Evolutionary conservation across 2,797 vertebrate species (phyloP).

Genomic region (Geotria australis): DNA sequence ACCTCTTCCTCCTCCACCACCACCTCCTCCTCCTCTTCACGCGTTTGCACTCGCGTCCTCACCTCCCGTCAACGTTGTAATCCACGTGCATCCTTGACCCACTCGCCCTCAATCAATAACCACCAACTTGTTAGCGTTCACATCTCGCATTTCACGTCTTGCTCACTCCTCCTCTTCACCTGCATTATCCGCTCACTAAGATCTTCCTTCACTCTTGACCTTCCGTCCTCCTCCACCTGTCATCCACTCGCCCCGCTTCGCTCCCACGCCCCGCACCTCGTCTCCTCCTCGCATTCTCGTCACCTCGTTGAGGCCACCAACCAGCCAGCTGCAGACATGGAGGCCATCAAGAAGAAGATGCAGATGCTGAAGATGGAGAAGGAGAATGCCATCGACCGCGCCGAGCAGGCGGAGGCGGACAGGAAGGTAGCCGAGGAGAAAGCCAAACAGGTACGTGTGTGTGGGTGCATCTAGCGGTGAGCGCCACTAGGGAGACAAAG

Average conservation of each 20-base stretch:
- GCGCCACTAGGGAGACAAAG: not conserved
- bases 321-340: constrained; percentile 23
- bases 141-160: not conserved
- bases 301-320: not conserved
- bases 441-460: constrained; percentile 27
- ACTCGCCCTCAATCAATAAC: not conserved
- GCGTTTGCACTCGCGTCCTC: not conserved
- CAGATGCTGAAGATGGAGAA: constrained; percentile 91
- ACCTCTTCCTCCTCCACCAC: not conserved
- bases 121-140: not conserved
- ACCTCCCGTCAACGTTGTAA: not conserved
- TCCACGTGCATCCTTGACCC: no score
- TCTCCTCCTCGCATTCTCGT: no score
- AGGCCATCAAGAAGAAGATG: constrained; percentile 98
- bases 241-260: no score
- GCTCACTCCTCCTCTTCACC: not conserved
- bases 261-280: no score
- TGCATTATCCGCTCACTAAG: not conserved
- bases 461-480: not conserved
- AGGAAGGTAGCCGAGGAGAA: constrained; percentile 60
- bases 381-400: constrained; percentile 69
- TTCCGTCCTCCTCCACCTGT: not conserved
- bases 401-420: constrained; percentile 56
- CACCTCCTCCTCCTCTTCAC: not conserved
- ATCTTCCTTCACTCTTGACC: not conserved